These are phyloP conservation scores for Temnothorax rugatulus DNA, from an alignment of 2,888 invertebrate species.

Conservation along the genomic window DNA sequence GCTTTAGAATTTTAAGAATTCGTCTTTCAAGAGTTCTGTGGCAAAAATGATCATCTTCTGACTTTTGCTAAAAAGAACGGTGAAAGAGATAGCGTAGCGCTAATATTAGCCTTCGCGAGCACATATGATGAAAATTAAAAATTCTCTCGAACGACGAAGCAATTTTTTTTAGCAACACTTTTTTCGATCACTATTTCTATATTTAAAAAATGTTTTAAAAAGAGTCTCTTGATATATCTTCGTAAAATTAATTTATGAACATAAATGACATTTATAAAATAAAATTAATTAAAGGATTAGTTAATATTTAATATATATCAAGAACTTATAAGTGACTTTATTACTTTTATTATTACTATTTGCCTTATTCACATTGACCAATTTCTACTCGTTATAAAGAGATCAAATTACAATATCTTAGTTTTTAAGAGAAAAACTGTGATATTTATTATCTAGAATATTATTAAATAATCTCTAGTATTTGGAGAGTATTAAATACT, in stretches of 20 bases:
- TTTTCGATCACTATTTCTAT: not conserved
- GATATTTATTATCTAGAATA: not conserved
- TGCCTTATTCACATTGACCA: not conserved
- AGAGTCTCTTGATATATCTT: not conserved
- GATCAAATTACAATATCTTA: not conserved
- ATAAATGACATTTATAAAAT: constrained; percentile 1
- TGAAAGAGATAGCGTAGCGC: not conserved
- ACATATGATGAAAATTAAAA: constrained; percentile 36
- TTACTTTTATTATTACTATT: not conserved
- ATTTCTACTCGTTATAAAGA: not conserved
- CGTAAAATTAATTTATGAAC: not conserved
- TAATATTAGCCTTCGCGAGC: constrained; percentile 10
- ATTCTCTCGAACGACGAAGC: constrained; percentile 10
- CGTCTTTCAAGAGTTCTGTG: not conserved
- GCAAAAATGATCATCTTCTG: not conserved
- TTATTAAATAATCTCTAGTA: not conserved
- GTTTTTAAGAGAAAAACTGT: not conserved
- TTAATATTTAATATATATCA: not conserved
- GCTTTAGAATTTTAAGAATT: constrained; percentile 42
- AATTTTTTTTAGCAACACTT: not conserved
- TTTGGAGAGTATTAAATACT: not conserved
- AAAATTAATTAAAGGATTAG: not conserved
- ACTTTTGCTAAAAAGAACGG: constrained; percentile 5
- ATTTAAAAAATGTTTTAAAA: not conserved
- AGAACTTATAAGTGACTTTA: not conserved